These are phyloP conservation scores for Picathartes gymnocephalus DNA, from an alignment of 2,113 vertebrate genomes.

Conservation along the genomic window DNA sequence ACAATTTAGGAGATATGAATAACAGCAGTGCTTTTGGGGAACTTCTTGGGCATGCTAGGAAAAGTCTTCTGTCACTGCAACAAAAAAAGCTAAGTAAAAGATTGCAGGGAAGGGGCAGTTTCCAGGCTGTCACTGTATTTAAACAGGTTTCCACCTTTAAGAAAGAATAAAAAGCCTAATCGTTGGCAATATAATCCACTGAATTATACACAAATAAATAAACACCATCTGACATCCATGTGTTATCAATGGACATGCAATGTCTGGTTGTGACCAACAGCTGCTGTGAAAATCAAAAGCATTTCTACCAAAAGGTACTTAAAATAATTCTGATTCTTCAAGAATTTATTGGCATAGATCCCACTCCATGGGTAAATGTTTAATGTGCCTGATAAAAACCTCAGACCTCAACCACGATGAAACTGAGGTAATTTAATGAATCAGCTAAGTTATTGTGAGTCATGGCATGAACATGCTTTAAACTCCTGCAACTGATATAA, in stretches of 20 bases:
- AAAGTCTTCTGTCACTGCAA: background rate
- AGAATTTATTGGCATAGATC: background rate
- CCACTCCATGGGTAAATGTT: background rate
- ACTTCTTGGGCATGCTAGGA: background rate
- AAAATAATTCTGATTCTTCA: background rate
- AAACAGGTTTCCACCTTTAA: background rate
- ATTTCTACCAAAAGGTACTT: background rate
- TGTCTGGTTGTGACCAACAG: background rate
- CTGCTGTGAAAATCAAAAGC: background rate
- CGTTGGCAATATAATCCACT: background rate
- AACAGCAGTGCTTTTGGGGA: background rate
- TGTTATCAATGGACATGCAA: background rate
- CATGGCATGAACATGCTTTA: background rate
- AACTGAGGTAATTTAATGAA: background rate
- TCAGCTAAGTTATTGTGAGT: background rate
- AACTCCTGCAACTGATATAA: background rate
- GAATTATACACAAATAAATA: background rate
- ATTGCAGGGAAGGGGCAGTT: background rate
- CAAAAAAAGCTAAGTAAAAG: background rate
- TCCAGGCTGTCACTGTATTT: background rate
- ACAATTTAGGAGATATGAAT: background rate
- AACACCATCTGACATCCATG: background rate
- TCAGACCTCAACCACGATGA: background rate
- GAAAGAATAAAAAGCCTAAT: background rate
- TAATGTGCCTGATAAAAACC: background rate